These are phyloP conservation scores for Eurystomus gularis DNA, from an alignment of 2,113 vertebrate genomes.

Conservation along the genomic window DNA sequence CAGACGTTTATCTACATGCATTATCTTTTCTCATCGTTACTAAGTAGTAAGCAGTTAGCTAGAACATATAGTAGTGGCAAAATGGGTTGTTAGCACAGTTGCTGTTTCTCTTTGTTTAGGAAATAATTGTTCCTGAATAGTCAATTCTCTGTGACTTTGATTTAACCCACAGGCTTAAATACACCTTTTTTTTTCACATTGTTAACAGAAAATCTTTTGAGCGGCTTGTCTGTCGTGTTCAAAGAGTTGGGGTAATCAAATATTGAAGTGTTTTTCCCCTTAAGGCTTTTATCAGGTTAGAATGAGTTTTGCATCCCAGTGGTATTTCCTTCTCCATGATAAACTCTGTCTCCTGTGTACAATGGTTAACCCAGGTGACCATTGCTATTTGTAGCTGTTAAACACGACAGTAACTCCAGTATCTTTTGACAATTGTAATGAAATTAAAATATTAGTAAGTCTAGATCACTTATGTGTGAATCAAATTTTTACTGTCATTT, in stretches of 20 bases:
- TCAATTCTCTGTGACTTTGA: neutral
- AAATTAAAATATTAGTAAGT: neutral
- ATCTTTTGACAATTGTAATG: neutral
- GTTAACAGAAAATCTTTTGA: neutral
- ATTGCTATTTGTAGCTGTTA: neutral
- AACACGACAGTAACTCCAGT: neutral
- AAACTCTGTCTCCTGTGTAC: neutral
- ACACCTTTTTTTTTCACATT: neutral
- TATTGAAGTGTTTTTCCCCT: neutral
- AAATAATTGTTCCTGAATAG: neutral
- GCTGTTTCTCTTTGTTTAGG: neutral
- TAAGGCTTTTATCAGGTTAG: neutral
- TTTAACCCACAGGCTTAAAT: neutral
- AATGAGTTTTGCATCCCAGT: neutral
- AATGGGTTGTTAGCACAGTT: neutral
- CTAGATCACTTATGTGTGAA: neutral
- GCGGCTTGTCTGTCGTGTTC: neutral
- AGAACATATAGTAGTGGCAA: neutral
- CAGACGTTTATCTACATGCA: neutral
- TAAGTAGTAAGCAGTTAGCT: neutral
- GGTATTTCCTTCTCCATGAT: neutral
- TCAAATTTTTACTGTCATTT: neutral
- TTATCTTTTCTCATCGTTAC: neutral
- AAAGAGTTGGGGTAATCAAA: neutral
- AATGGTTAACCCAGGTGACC: neutral